Evolutionary conservation across 2,113 vertebrate genomes (phyloP), one percentile per base, ranked within the genome.

Genomic region (Pseudonaja textilis): DNA sequence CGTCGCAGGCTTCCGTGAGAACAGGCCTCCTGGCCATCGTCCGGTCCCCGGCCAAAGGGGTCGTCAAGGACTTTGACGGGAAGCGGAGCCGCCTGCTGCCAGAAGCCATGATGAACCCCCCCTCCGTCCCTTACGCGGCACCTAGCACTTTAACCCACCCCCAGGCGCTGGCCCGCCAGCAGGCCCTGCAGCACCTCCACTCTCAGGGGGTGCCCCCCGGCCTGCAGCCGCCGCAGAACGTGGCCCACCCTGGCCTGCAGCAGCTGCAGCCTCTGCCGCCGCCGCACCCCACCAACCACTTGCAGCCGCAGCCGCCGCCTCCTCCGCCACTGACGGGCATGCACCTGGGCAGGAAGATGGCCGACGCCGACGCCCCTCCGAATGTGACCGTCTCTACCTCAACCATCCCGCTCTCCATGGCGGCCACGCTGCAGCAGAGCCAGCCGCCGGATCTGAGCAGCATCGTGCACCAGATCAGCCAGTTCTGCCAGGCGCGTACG

Each of bases 351-450:
- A 98, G 99, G 95, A 99, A 99, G 98, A 98, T 99, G 97, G 98
- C 98, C n/a, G 98, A 99, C 92, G 98, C 98, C 93, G 99, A 99
- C 23, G 99, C 98, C 57, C 99, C 99, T 94, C 99, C 99, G 95
- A 99, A 99, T 97, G 99, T 99, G 98, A 99, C 99, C 96, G 99
- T 99, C 98, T 99, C 99, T 99, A 99, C 99, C 99, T 99, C 99
- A 99, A 99, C 99, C 98, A 99, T 99, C 97, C 99, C 99, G 95
- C 99, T 99, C 95, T 99, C 99, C 93, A 99, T 99, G 99, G 99
- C 98, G 94, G 98, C 98, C 89, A 99, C 98, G 93, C 97, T 99
- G 97, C 99, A 99, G 97, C 99, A 99, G 97, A 98, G 98, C 97
- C 98, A 97, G 97, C 98, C 98, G 96, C 98, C 99, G 64, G 99